Percentiles rank a stretch among this genome's conserved stretches.
Evolutionary conservation across 2,888 invertebrate species (phyloP).

Genomic region (Hirtodrosophila cameraria): DNA sequence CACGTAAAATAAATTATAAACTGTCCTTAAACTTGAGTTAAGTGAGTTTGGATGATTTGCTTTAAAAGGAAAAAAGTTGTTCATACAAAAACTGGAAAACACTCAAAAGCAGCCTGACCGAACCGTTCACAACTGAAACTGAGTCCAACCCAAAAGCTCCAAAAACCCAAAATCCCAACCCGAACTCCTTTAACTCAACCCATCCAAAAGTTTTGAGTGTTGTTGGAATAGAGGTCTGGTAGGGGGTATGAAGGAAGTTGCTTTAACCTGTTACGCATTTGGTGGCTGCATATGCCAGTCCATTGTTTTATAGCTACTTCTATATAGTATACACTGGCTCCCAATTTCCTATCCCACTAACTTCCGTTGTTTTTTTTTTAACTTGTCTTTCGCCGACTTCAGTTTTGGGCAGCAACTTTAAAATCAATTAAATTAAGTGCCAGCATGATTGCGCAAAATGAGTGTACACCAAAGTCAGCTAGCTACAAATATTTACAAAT

Average conservation of each 20-base stretch:
- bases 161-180: neutral
- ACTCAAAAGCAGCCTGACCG: slow-evolving; percentile 74
- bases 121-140: slow-evolving; percentile 45
- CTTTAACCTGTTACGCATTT: slow-evolving; percentile 68
- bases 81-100: too few species aligned
- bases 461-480: slow-evolving; percentile 28
- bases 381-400: slow-evolving; percentile 27
- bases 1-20: too few species aligned
- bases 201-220: slow-evolving; percentile 31
- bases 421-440: slow-evolving; percentile 74
- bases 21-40: too few species aligned
- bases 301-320: slow-evolving; percentile 45
- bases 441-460: slow-evolving; percentile 63
- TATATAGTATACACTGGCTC: too few species aligned
- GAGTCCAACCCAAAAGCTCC: too few species aligned
- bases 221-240: neutral
- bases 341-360: neutral
- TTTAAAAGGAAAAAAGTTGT: too few species aligned
- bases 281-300: slow-evolving; percentile 40
- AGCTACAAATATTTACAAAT: slow-evolving; percentile 8
- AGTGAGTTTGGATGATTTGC: too few species aligned
- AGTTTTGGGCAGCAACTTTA: slow-evolving; percentile 53
- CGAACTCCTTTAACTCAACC: neutral
- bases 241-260: neutral
- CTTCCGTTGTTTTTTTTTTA: slow-evolving; percentile 3